A percentile compares a stretch with the other conserved stretches of the same genome.
Evolutionary conservation across 2,113 vertebrate genomes (phyloP).

Genomic region (Nicator chloris): DNA sequence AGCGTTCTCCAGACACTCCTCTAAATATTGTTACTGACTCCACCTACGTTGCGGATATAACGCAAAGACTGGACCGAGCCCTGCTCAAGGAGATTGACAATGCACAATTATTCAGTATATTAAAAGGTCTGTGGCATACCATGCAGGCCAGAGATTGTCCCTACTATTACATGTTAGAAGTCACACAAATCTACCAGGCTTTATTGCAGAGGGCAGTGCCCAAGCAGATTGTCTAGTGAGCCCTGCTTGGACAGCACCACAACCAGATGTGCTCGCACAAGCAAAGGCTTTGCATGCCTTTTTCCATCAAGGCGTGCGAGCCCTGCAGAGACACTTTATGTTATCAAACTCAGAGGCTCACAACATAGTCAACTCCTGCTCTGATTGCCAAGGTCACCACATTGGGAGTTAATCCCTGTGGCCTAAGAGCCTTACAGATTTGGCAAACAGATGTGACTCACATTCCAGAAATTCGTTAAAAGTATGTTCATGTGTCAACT

Average conservation of each 20-base stretch:
- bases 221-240: rapidly evolving
- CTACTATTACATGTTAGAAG: not conserved
- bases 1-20: too few relatives aligned
- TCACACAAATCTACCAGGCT: not conserved
- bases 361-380: not conserved
- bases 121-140: not conserved
- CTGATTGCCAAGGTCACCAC: not conserved
- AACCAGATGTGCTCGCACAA: not conserved
- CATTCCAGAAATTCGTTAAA: not conserved
- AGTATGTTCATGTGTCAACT: not conserved
- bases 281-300: not conserved
- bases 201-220: not conserved
- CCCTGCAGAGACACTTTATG: not conserved
- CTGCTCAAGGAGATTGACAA: too few relatives aligned
- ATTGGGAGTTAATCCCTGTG: not conserved
- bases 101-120: not conserved
- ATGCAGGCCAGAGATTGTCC: not conserved
- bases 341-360: not conserved
- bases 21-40: too few relatives aligned
- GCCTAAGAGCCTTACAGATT: not conserved
- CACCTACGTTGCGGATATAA: too few relatives aligned
- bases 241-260: not conserved
- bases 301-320: not conserved
- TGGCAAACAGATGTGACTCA: not conserved
- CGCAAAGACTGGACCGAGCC: too few relatives aligned